Evolutionary conservation across 1,140 invertebrate species (phyloP), one percentile per base, ranked within the genome.

Genomic region (Drosophila suzukii): DNA sequence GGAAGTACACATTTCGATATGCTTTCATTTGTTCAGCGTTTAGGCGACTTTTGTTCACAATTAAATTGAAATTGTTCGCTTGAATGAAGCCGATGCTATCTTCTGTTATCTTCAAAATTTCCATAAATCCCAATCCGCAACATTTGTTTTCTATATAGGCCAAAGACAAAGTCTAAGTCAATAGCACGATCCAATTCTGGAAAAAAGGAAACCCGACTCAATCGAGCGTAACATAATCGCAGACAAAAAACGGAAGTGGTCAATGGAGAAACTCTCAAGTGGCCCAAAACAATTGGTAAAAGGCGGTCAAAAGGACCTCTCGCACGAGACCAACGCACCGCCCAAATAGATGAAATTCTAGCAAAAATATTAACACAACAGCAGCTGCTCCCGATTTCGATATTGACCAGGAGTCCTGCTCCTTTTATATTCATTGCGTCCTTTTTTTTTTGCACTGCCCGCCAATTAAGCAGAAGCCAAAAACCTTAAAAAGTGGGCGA

Each of bases 11-110:
- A 76, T 75, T 86, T 76, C 75, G 65, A 34, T 61, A 78, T 75
- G 86, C 86, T 90, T 86, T 90, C 73, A 90, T 90, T 90, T 90
- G 86, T 90, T 90, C 77, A 83, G 59, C 76, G 86, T 90, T 90
- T 90, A 75, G 17, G 41, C 68, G 61, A 81, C 51, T 86, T 90
- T 82, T 80, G 76, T 90, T 90, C 78, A 91, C 82, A 90, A 90
- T 90, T 90, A 86, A 90, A 88, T 75, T 79, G 54, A 83, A 77
- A 90, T 89, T 89, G 80, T 63, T 41, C 67, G 78, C 78, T 74
- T 75, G 74, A 74, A 47, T 67, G 71, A n/a, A 38, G 43, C 30
- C 7, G 50, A 55, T 58, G 30, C 17, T 59, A 72, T 75, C 70
- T 47, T 17, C 10, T 13, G 53, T 32, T 50, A 13, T 12, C n/a